Conservation (phyloP, 2,888 invertebrate genomes). For the Tenthredo scrophulariae region DNA sequence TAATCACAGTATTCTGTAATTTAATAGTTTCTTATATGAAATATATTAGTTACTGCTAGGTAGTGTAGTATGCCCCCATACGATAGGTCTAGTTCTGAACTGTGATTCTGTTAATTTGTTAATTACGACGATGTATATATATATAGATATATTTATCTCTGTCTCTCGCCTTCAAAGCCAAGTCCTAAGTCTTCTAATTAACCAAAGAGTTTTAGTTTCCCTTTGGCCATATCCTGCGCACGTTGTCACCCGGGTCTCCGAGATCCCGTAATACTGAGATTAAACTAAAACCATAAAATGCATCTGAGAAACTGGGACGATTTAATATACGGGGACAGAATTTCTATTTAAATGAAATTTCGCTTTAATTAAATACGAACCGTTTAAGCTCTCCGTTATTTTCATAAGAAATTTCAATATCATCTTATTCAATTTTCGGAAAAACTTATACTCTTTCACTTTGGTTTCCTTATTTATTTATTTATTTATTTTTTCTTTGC, state of each 20-base stretch:
- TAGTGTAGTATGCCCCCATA: background rate
- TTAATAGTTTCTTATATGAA: background rate
- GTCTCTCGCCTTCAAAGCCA: background rate
- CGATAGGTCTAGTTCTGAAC: background rate
- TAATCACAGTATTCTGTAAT: background rate
- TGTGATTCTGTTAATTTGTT: background rate
- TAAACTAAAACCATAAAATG: conserved; percentile 33
- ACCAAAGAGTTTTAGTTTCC: background rate
- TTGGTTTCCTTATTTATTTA: no score
- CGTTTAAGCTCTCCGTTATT: background rate
- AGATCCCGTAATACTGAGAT: background rate
- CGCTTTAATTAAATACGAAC: background rate
- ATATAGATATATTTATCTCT: background rate
- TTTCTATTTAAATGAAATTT: conserved; percentile 4
- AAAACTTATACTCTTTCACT: no score
- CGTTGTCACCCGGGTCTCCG: background rate
- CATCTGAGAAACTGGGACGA: background rate
- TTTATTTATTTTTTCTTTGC: no score
- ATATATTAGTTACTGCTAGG: no score
- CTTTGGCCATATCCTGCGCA: no score
- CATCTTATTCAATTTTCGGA: no score
- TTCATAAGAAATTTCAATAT: no score
- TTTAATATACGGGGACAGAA: background rate
- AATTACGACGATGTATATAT: background rate
- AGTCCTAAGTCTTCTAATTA: conserved; percentile 15